Percentiles rank a stretch among this genome's conserved stretches.
Conservation (phyloP, 2,113 vertebrate genomes). For the Chamaea fasciata region DNA sequence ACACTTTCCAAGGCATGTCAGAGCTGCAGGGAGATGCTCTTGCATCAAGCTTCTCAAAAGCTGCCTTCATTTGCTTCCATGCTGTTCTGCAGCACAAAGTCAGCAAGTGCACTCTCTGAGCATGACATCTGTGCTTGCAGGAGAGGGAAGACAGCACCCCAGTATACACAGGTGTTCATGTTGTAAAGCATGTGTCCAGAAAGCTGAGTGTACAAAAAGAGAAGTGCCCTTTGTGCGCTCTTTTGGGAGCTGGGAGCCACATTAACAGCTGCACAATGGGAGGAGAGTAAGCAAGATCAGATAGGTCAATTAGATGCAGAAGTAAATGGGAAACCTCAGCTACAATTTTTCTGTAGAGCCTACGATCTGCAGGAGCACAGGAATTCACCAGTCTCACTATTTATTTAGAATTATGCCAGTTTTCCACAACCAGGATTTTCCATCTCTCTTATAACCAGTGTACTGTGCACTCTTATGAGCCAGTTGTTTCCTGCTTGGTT, state of each 20-base stretch:
- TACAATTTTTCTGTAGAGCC: neutral
- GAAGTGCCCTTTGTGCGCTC: neutral
- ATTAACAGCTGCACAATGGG: neutral
- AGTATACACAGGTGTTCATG: neutral
- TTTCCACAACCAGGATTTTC: neutral
- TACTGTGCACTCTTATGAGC: neutral
- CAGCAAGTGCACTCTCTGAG: neutral
- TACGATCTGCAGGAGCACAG: neutral
- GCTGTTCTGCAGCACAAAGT: neutral
- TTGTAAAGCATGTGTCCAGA: neutral
- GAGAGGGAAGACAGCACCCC: neutral
- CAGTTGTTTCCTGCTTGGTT: neutral
- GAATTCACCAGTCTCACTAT: neutral
- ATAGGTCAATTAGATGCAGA: constrained; percentile 15
- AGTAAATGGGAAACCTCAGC: neutral
- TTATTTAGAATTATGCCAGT: neutral
- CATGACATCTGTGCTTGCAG: neutral
- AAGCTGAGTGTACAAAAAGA: constrained; percentile 25
- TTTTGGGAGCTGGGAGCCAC: neutral
- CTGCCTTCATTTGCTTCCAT: neutral
- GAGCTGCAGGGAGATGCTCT: neutral
- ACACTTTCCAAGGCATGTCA: neutral
- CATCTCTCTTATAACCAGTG: neutral
- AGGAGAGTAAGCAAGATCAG: neutral
- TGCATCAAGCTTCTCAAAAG: neutral